These are phyloP conservation scores for Drymonia ruficornis DNA, from an alignment of 2,888 invertebrate genomes.

Conservation along the genomic window DNA sequence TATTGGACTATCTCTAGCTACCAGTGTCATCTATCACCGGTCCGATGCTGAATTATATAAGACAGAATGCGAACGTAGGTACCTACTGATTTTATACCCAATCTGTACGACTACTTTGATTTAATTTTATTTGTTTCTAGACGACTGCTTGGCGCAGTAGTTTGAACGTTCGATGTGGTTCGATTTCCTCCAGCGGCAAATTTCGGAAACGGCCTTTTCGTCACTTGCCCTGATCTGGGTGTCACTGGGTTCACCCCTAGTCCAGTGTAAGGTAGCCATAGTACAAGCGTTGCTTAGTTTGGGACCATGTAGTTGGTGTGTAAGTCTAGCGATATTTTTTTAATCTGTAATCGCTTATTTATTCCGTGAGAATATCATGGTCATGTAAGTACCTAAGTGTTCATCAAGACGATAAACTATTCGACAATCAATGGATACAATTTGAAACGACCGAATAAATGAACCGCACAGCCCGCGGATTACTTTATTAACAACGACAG, in stretches of 20 bases:
- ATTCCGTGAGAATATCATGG: background rate
- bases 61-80: background rate
- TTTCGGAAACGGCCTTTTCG: no score
- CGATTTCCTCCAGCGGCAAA: no score
- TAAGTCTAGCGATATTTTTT: background rate
- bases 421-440: background rate
- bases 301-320: no score
- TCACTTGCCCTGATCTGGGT: no score
- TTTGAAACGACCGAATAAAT: slow-evolving; percentile 28
- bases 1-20: slow-evolving; percentile 32
- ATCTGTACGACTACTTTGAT: no score
- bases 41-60: slow-evolving; percentile 2
- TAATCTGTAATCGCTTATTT: background rate
- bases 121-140: no score
- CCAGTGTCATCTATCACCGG: slow-evolving; percentile 28
- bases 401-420: background rate
- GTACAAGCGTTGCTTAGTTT: no score
- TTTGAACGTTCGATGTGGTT: no score
- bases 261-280: no score
- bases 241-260: no score
- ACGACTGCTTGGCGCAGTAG: no score
- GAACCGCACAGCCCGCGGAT: slow-evolving; percentile 50
- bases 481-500: slow-evolving; percentile 67
- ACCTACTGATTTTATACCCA: background rate
- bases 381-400: background rate